phyloP scores from a whole-genome alignment of 2,797 vertebrate genomes.

The Graptemys geographica region DNA sequence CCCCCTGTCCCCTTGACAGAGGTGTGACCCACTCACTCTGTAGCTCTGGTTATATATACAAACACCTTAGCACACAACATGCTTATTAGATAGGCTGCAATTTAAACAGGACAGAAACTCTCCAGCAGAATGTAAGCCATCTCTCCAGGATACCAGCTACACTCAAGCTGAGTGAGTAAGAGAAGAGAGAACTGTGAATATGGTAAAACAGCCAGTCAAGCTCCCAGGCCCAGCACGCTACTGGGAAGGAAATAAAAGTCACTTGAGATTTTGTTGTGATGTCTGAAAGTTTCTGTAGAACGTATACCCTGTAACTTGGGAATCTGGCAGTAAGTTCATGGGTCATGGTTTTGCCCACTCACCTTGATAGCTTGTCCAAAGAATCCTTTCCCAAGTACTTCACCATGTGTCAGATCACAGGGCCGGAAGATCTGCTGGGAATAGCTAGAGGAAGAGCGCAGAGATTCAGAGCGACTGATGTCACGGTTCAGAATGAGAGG shows the following conservation, averaged over 20 bases:
- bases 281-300: neutral
- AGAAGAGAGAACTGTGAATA: neutral
- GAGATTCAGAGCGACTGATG: constrained; percentile 92
- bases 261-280: accelerated
- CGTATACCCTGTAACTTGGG: neutral
- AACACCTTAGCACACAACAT: neutral
- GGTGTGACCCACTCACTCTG: neutral
- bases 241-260: neutral
- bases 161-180: neutral
- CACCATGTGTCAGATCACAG: constrained; percentile 93
- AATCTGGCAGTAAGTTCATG: neutral
- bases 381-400: constrained; percentile 94
- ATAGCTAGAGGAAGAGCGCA: constrained; percentile 90
- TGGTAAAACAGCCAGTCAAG: neutral
- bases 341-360: constrained; percentile 7
- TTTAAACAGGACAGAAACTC: neutral
- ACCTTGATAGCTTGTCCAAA: constrained; percentile 97
- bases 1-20: neutral
- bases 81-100: neutral
- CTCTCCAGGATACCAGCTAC: neutral
- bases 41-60: neutral
- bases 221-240: neutral
- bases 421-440: constrained; percentile 96
- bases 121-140: neutral
- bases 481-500: constrained; percentile 84